Evolutionary conservation across 2,888 invertebrate genomes (phyloP), one percentile per base, ranked within the genome.

Genomic region (Phengaris alcon): DNA sequence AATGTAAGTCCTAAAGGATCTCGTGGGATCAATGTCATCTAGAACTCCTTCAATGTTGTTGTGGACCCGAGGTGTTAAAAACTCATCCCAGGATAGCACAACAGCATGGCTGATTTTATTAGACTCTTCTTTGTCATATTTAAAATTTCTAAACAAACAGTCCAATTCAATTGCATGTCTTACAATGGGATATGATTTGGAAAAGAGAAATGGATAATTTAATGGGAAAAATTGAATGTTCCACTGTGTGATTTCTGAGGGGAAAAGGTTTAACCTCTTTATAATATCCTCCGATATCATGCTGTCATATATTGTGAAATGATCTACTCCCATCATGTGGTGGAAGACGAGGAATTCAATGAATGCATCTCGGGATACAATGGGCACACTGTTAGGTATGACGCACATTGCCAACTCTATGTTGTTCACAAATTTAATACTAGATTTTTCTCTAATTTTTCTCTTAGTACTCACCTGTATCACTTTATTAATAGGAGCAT

Each of bases 301-400:
- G 74, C 92, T 94, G 79, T 95, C 95, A 82, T 96, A 96, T 77
- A 96, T 93, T 70, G 96, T 93, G 82, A 96, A 96, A 78, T 95
- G 93, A 80, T 95, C 93, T 3, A 96, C 91, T 2, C 96, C 96
- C 84, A 96, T 92, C 81, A 95, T 88, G 80, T 95, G 94, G 79
- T 96, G 96, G 82, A 95, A 96, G 46, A 95, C 95, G 70, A 96
- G 82, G 82, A 96, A 96, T 82, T 95, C 95, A 74, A 96, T 91
- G 78, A 96, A 94, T 13, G 94, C 88, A 81, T 94, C 93, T 80
- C 94, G 93, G 3, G 93, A 92, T 22, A 95, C 87, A 13, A 93
- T 85, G 3, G 94, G 94, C 73, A 93, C 88, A 82, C 90, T 87
- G 68, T 95, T 94, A 2, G 96, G 95, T 79, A 94, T 90, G 7